Conservation (phyloP, 2,797 vertebrate genomes). For the Balearica regulorum region DNA sequence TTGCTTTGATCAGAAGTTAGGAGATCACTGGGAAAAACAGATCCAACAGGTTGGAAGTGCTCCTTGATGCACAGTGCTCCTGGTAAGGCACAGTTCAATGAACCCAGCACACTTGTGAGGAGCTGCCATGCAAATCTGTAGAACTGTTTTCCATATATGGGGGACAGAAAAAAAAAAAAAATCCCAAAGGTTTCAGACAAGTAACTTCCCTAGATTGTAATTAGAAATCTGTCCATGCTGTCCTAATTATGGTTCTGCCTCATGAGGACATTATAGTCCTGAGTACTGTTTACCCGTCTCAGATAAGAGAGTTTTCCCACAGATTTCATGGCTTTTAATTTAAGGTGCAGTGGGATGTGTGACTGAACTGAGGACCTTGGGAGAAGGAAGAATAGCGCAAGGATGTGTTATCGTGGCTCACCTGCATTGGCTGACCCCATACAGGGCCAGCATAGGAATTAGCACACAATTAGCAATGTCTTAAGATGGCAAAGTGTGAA, state of each 20-base stretch:
- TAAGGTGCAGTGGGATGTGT: neutral
- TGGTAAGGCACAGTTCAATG: neutral
- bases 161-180: neutral
- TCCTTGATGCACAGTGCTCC: neutral
- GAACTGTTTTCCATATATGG: neutral
- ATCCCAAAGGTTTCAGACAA: neutral
- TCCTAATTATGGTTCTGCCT: neutral
- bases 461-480: neutral
- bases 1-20: neutral
- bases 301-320: neutral
- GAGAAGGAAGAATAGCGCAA: neutral
- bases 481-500: neutral
- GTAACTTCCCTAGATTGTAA: neutral
- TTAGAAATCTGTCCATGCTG: neutral
- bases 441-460: neutral
- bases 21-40: neutral
- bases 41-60: neutral
- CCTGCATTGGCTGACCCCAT: rapidly evolving
- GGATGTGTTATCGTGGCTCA: neutral
- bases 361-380: neutral
- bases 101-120: neutral
- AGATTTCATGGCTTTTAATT: neutral
- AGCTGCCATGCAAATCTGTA: neutral
- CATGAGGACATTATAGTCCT: neutral
- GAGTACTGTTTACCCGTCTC: neutral